Evolutionary conservation across 1,140 invertebrate genomes (phyloP).

Genomic region (Tenebrio molitor): DNA sequence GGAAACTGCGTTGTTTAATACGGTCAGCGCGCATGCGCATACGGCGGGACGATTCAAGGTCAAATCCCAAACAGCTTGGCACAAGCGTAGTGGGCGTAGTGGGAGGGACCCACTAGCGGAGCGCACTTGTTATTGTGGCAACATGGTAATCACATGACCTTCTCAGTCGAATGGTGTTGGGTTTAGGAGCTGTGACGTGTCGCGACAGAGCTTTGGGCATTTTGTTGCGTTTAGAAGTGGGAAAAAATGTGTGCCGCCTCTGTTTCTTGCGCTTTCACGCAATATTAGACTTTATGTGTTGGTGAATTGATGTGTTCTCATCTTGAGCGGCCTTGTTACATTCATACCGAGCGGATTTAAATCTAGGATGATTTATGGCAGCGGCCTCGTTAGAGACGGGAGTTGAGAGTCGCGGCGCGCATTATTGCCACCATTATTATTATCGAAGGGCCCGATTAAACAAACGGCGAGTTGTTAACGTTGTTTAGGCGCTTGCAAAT

Average conservation of each 20-base stretch:
- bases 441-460: neutral
- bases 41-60: neutral
- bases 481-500: constrained; percentile 36
- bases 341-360: constrained; percentile 25
- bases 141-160: no score
- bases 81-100: no score
- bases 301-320: constrained; percentile 31
- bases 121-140: no score
- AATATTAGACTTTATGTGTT: constrained; percentile 15
- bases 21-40: neutral
- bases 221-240: no score
- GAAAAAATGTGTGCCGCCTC: no score
- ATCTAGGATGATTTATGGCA: constrained; percentile 26
- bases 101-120: no score
- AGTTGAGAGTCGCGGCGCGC: neutral
- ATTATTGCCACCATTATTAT: neutral
- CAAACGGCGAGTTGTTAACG: constrained; percentile 26
- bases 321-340: constrained; percentile 30
- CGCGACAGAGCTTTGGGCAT: no score
- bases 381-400: neutral
- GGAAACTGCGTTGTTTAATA: neutral
- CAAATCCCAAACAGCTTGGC: no score
- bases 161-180: no score
- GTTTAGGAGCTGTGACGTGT: no score
- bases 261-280: constrained; percentile 6